phyloP scores from a whole-genome alignment of 1,140 invertebrate species.

The Eufriesea mexicana region DNA sequence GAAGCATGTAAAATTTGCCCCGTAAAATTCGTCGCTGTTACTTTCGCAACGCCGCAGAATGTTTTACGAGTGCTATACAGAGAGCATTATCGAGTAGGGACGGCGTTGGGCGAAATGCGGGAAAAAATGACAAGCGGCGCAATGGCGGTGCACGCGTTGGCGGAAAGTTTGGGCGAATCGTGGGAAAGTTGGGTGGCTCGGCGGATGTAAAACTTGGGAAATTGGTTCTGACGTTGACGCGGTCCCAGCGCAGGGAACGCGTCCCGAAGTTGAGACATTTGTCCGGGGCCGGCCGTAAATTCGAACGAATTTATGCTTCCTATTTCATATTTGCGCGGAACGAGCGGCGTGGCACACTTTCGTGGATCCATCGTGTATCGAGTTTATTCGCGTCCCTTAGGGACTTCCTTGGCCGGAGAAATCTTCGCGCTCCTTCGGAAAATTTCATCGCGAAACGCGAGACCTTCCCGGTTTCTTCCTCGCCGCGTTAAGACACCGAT shows the following conservation, averaged over 20 bases:
- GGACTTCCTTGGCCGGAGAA: neutral
- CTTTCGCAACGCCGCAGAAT: neutral
- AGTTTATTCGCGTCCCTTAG: conserved; percentile 20
- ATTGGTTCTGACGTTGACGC: conserved; percentile 45
- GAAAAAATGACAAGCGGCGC: neutral
- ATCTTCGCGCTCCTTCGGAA: neutral
- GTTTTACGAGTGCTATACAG: neutral
- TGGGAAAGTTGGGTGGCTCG: neutral
- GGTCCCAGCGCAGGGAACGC: neutral
- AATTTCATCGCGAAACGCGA: neutral
- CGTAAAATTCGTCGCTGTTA: neutral
- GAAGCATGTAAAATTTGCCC: too few relatives aligned
- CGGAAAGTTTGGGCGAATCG: conserved; percentile 3
- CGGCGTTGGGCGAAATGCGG: neutral
- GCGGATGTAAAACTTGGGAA: conserved; percentile 35
- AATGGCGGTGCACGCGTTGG: neutral
- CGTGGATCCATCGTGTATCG: conserved; percentile 2
- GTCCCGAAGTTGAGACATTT: conserved; percentile 37
- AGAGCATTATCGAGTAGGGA: neutral
- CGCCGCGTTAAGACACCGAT: neutral
- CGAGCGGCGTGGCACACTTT: conserved; percentile 24
- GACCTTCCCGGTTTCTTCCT: neutral
- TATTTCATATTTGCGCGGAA: conserved; percentile 30
- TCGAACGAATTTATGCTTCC: conserved; percentile 44
- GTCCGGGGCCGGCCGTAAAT: conserved; percentile 34